These are phyloP conservation scores for Drosophila oshimai DNA, from an alignment of 1,140 invertebrate genomes.

Conservation along the genomic window DNA sequence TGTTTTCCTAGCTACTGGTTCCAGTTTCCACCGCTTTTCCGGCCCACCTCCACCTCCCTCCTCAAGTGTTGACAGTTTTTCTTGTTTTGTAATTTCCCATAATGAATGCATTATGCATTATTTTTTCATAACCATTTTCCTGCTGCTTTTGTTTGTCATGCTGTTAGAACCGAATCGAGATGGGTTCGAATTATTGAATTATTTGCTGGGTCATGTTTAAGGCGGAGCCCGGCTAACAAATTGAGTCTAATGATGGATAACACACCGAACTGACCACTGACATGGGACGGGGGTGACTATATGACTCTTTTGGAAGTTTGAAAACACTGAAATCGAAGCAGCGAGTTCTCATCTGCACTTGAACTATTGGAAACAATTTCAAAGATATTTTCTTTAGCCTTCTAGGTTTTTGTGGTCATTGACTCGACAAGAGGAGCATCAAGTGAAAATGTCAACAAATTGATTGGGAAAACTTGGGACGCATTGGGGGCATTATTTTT, in stretches of 20 bases:
- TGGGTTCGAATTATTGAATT: constrained; percentile 17
- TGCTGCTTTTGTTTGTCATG: constrained; percentile 44
- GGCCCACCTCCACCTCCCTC: not conserved
- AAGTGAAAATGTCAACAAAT: constrained; percentile 66
- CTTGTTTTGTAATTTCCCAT: constrained; percentile 38
- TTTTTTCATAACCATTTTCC: not conserved
- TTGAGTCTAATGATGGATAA: constrained; percentile 58
- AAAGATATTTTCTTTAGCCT: constrained; percentile 19
- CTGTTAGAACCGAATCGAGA: constrained; percentile 46
- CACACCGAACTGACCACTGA: constrained; percentile 24
- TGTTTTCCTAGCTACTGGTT: constrained; percentile 37
- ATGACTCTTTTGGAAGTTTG: not conserved
- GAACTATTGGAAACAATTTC: constrained; percentile 46
- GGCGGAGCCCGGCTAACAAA: constrained; percentile 49
- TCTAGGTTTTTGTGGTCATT: constrained; percentile 28
- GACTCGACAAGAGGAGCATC: constrained; percentile 31
- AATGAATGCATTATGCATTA: constrained; percentile 54
- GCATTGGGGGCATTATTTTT: not conserved
- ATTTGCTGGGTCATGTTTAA: constrained; percentile 44
- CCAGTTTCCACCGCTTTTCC: constrained; percentile 2
- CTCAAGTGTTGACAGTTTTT: constrained; percentile 37
- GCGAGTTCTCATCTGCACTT: constrained; percentile 19
- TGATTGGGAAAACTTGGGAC: constrained; percentile 4
- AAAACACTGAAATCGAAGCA: not conserved
- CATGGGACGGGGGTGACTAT: not conserved